phyloP scores from a whole-genome alignment of 2,888 invertebrate species.

The Amphipoea lucens region DNA sequence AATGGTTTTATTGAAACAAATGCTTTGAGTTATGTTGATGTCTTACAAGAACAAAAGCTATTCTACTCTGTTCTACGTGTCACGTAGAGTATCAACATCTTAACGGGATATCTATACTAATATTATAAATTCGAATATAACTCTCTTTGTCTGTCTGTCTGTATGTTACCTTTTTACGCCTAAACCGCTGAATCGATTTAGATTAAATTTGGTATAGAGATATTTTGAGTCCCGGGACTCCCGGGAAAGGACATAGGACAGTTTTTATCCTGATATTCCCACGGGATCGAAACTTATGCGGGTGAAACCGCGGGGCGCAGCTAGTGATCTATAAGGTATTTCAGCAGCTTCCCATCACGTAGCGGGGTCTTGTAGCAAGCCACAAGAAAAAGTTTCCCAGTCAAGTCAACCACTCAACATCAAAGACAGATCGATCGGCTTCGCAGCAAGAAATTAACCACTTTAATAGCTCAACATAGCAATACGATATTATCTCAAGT shows the following conservation, averaged over 20 bases:
- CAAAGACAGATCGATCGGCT: conserved; percentile 21
- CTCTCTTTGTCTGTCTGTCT: too few species aligned
- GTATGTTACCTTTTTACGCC: too few species aligned
- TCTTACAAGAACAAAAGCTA: too few species aligned
- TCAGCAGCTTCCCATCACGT: neutral
- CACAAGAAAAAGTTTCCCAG: conserved; percentile 1
- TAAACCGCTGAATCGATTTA: too few species aligned
- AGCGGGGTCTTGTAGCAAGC: neutral
- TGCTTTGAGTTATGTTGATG: neutral
- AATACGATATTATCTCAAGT: conserved; percentile 45
- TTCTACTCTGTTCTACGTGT: neutral
- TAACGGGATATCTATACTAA: neutral
- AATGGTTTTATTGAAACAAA: too few species aligned
- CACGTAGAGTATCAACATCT: neutral
- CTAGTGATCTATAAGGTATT: neutral
- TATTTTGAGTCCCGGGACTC: too few species aligned
- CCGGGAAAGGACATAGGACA: too few species aligned
- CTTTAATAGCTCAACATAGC: conserved; percentile 50
- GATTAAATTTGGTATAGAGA: too few species aligned
- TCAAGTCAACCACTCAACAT: conserved; percentile 23
- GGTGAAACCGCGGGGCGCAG: too few species aligned
- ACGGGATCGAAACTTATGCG: too few species aligned
- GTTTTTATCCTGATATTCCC: too few species aligned
- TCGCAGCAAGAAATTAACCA: conserved; percentile 33
- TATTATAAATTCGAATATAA: too few species aligned